A percentile compares a stretch with the other conserved stretches of the same genome.
Evolutionary conservation across 2,113 vertebrate species (phyloP).

Genomic region (Mixornis gularis): DNA sequence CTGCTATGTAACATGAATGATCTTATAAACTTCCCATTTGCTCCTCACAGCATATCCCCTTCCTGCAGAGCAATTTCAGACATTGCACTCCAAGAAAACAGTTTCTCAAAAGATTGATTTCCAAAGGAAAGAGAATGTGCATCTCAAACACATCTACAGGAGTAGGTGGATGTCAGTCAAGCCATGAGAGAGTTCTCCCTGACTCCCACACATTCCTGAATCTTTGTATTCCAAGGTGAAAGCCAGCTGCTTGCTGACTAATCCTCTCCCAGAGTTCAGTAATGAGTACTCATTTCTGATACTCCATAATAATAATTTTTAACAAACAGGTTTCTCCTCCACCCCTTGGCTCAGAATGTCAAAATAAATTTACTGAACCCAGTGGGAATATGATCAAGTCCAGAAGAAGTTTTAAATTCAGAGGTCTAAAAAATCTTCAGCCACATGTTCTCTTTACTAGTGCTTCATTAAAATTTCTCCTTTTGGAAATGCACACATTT

Average conservation of each 20-base stretch:
- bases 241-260: not conserved
- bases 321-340: not conserved
- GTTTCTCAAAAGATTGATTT: not conserved
- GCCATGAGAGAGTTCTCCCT: not conserved
- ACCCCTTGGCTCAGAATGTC: not conserved
- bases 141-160: not conserved
- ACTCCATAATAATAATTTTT: not conserved
- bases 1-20: not conserved
- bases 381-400: not conserved
- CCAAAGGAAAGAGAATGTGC: not conserved
- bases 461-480: not conserved
- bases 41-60: not conserved
- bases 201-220: not conserved
- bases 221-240: slow-evolving; percentile 45
- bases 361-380: not conserved
- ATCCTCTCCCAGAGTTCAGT: slow-evolving; percentile 4
- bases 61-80: slow-evolving; percentile 17
- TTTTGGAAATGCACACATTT: not conserved
- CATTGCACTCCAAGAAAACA: not conserved
- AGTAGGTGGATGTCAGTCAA: not conserved
- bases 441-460: not conserved
- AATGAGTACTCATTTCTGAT: not conserved
- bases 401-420: not conserved
- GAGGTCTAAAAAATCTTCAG: not conserved
- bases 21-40: slow-evolving; percentile 3